Evolutionary conservation across 2,888 invertebrate genomes (phyloP).

Genomic region (Phalera bucephala): DNA sequence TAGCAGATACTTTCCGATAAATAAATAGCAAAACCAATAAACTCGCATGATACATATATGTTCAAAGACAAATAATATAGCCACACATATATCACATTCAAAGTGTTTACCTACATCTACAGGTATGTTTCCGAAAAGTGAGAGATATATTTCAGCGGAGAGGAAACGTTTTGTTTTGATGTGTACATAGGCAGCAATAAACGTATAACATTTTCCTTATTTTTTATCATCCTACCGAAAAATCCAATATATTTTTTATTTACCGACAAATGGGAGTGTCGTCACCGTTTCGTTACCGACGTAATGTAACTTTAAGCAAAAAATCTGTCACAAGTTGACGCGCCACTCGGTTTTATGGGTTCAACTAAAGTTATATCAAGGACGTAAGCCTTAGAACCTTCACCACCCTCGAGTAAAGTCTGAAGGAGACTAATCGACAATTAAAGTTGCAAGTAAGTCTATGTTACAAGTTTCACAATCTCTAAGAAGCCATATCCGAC

Average conservation of each 20-base stretch:
- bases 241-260: constrained; percentile 29
- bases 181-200: constrained; percentile 21
- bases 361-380: constrained; percentile 21
- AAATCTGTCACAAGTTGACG: constrained; percentile 23
- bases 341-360: constrained; percentile 25
- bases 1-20: too few relatives aligned
- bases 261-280: constrained; percentile 17
- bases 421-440: too few relatives aligned
- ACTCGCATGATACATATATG: not conserved
- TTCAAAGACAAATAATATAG: constrained; percentile 30
- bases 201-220: constrained; percentile 27
- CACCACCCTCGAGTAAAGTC: too few relatives aligned
- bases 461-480: too few relatives aligned
- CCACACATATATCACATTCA: constrained; percentile 19
- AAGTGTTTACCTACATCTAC: not conserved
- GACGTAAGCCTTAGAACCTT: too few relatives aligned
- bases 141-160: constrained; percentile 21
- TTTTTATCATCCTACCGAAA: constrained; percentile 23
- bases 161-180: constrained; percentile 24
- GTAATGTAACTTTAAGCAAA: constrained; percentile 8
- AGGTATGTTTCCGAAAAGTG: constrained; percentile 6
- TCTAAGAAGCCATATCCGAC: too few relatives aligned
- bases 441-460: too few relatives aligned
- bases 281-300: constrained; percentile 11
- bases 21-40: too few relatives aligned